phyloP scores from a whole-genome alignment of 1,140 invertebrate species.

The Drosophila subobscura region DNA sequence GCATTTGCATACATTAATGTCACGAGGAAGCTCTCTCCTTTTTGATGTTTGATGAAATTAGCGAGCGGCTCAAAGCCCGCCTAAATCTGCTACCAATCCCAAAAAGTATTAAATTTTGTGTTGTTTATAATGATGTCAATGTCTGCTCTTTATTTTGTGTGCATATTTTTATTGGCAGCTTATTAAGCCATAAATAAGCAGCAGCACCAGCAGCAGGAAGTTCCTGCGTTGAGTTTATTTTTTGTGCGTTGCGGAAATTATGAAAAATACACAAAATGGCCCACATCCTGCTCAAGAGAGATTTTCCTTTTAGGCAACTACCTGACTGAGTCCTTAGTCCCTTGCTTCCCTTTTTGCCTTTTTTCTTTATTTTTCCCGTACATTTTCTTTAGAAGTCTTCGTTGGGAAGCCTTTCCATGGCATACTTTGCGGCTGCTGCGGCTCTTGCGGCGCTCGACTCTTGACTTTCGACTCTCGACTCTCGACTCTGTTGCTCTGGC shows the following conservation, averaged over 20 bases:
- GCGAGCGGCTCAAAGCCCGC: conserved; percentile 15
- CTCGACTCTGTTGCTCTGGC: neutral
- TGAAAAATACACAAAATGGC: conserved; percentile 75
- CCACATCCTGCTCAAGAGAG: conserved; percentile 60
- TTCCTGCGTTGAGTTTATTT: conserved; percentile 7
- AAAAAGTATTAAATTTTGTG: conserved; percentile 56
- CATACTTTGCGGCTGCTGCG: conserved; percentile 71
- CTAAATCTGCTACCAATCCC: conserved; percentile 41
- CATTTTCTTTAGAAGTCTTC: conserved; percentile 46
- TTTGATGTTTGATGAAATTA: conserved; percentile 76
- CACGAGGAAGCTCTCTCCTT: conserved; percentile 27
- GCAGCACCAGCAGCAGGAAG: conserved; percentile 33
- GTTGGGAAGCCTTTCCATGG: conserved; percentile 53
- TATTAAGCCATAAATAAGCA: conserved; percentile 74
- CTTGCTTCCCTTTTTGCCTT: neutral
- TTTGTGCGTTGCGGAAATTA: conserved; percentile 63
- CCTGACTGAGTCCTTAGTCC: conserved; percentile 1
- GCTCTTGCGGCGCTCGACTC: neutral
- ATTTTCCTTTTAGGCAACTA: conserved; percentile 29
- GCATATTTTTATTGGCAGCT: conserved; percentile 41
- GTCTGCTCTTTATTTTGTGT: conserved; percentile 55
- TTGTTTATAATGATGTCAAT: conserved; percentile 59
- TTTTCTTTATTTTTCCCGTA: neutral
- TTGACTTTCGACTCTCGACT: no score
- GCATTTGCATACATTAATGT: conserved; percentile 78